These are phyloP conservation scores for Strigamia crassipes DNA, from an alignment of 2,888 invertebrate genomes.

Conservation along the genomic window DNA sequence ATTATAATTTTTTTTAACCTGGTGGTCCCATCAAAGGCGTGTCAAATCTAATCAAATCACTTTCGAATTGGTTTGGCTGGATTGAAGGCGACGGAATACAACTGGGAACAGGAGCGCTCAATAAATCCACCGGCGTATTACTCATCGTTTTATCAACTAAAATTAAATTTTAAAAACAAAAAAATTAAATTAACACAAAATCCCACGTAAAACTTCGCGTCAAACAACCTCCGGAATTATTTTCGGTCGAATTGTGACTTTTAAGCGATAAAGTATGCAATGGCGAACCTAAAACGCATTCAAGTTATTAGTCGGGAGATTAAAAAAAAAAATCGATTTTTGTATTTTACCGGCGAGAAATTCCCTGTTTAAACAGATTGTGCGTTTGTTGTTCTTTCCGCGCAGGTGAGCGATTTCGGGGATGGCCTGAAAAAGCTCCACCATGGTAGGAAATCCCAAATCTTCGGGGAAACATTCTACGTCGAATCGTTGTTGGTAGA, in stretches of 20 bases:
- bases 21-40: constrained; percentile 41
- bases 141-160: background rate
- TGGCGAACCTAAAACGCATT: background rate
- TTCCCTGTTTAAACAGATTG: constrained; percentile 51
- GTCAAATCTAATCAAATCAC: constrained; percentile 55
- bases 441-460: constrained; percentile 63
- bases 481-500: constrained; percentile 57
- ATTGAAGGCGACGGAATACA: constrained; percentile 56
- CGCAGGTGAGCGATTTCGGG: constrained; percentile 63
- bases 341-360: constrained; percentile 45
- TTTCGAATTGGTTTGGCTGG: constrained; percentile 51
- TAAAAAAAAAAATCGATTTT: background rate
- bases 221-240: background rate
- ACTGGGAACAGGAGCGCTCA: constrained; percentile 55
- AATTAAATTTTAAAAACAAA: background rate
- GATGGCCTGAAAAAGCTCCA: constrained; percentile 64
- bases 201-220: too few relatives aligned
- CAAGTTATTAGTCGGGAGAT: background rate
- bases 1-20: too few relatives aligned
- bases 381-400: constrained; percentile 59
- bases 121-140: constrained; percentile 52
- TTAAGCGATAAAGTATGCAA: constrained; percentile 12
- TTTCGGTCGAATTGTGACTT: background rate
- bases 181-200: too few relatives aligned
- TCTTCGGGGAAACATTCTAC: constrained; percentile 62